phyloP scores from a whole-genome alignment of 2,113 vertebrate species.

The Seriola dumerili region DNA sequence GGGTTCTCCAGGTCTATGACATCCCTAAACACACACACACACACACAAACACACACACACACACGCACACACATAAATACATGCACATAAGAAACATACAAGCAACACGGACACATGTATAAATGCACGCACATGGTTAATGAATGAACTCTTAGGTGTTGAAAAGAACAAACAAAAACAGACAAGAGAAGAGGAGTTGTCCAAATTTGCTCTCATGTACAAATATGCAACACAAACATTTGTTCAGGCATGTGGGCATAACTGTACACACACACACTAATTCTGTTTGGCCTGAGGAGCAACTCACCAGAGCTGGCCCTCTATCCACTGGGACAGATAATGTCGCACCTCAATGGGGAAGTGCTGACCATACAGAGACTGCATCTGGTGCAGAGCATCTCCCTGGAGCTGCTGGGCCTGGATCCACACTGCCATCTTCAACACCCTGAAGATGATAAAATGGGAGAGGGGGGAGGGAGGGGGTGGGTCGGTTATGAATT shows the following conservation, averaged over 20 bases:
- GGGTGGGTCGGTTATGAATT: neutral
- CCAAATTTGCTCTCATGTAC: neutral
- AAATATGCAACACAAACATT: slow-evolving; percentile 17
- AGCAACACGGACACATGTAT: neutral
- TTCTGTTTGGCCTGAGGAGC: neutral
- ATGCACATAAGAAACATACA: neutral
- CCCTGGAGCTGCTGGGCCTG: slow-evolving; percentile 99
- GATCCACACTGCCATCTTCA: slow-evolving; percentile 97
- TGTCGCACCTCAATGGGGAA: slow-evolving; percentile 98
- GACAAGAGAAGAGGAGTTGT: neutral
- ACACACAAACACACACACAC: slow-evolving; percentile 26
- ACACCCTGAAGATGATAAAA: slow-evolving; percentile 79
- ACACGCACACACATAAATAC: neutral
- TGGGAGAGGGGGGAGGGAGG: neutral
- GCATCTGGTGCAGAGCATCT: slow-evolving; percentile 97
- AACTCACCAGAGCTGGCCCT: slow-evolving; percentile 93
- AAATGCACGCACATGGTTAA: neutral
- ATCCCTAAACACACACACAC: slow-evolving; percentile 85
- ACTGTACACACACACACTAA: neutral
- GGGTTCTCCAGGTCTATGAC: slow-evolving; percentile 94
- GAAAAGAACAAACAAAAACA: slow-evolving; percentile 3
- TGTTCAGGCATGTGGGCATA: neutral
- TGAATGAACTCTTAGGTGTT: neutral
- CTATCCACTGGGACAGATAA: slow-evolving; percentile 97
- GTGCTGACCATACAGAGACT: slow-evolving; percentile 96